phyloP scores from a whole-genome alignment of 2,888 invertebrate species.

The Tricholauxania praeusta region DNA sequence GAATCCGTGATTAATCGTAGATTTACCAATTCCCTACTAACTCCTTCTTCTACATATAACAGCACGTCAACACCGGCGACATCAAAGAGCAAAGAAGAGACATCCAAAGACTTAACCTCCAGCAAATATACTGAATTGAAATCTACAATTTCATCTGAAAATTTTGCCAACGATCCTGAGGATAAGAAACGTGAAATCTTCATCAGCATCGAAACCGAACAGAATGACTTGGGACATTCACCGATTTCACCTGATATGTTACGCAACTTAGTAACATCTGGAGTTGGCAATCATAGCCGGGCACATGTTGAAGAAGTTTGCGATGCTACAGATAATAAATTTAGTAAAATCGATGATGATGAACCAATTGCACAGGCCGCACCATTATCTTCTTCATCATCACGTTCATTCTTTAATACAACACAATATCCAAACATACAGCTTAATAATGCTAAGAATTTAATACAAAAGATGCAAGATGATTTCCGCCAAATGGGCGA shows the following conservation, averaged over 20 bases:
- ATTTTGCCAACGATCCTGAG: constrained; percentile 24
- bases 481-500: constrained; percentile 59
- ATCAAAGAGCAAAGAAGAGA: constrained; percentile 26
- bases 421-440: constrained; percentile 59
- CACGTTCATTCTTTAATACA: constrained; percentile 34
- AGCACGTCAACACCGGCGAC: constrained; percentile 33
- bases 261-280: constrained; percentile 45
- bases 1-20: constrained; percentile 34
- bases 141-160: neutral
- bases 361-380: constrained; percentile 24
- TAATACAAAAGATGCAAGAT: constrained; percentile 61
- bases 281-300: constrained; percentile 61
- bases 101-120: constrained; percentile 12
- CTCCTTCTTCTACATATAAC: constrained; percentile 42
- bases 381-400: constrained; percentile 29
- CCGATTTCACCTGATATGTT: constrained; percentile 58
- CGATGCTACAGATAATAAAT: constrained; percentile 62
- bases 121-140: constrained; percentile 16
- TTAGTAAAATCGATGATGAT: constrained; percentile 62
- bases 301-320: constrained; percentile 61
- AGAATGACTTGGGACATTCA: constrained; percentile 58
- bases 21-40: constrained; percentile 42
- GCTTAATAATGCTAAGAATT: constrained; percentile 64
- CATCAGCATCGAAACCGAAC: constrained; percentile 65
- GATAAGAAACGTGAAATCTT: constrained; percentile 63